Base-by-base conservation (phyloP, 2,888 invertebrate species). In the Autographa pulchrina region DNA sequence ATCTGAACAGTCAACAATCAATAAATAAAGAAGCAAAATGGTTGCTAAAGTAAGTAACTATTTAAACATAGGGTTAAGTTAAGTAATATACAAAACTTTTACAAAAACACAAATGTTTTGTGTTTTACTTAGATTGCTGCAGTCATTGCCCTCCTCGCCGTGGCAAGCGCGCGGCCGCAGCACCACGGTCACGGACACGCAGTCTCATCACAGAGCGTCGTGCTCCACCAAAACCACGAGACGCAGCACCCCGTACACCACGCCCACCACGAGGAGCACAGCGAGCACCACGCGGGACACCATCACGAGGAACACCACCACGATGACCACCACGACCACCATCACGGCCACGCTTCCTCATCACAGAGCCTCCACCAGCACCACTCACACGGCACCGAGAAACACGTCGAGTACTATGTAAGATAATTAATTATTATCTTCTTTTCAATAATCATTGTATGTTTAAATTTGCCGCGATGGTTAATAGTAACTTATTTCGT, bases 281-380 rank as follows among this genome's bases (percentile, higher is more conserved):
- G 25, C 54, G 25, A 56, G 0, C 54, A 56, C 54, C 18, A 56
- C 20, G 54, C 9, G 8, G 54, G 16, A 8, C 18, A 54, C 2
- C 54, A 54, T 11, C 54, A 54, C n/a, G 20, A 56, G 13, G 20
- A 20, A 13, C 54, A 56, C 13, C 83, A 81, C 72, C 64, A 68
- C 0, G 69, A 72, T n/a, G 74, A 84, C 11, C 66, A 74, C n/a
- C 72, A 83, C 62, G 76, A 85, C 31, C 86, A 88, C 9, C 86
- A 85, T 20, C 84, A 88, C 68, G 85, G 78, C 20, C 88, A 88
- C 61, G 89, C 87, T 14, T 81, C 85, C 78, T 90, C 90, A 3
- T 88, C 90, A 5, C 91, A 89, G 68, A 87, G 84, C 77, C 86
- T 91, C 68, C 80, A 80, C 35, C 83, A 86, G 66, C 87, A 89